Base-by-base conservation (phyloP, 2,888 invertebrate species). In the Macrosoma leucophasiata region DNA sequence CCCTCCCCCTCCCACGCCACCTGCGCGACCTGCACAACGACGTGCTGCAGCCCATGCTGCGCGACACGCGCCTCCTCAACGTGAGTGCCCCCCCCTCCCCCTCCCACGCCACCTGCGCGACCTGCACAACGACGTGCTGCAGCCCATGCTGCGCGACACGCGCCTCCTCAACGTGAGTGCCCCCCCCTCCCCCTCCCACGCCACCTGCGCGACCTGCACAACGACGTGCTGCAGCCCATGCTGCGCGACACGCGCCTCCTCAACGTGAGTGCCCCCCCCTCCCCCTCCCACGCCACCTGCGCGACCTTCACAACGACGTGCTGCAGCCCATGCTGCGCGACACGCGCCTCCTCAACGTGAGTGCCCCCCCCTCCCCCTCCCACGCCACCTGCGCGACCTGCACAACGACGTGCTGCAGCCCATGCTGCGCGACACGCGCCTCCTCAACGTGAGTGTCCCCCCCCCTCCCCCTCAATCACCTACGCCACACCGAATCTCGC, bases 141-240 rank as follows among this genome's bases (percentile, higher is more conserved):
- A 65, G 29, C 90, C 90, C 23, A 90, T 93, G 90, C 77, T 85
- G 19, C 55, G 60, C 13, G 73, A 86, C 52, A 87, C 90, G 28
- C 69, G 76, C 27, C 58, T 72, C 48, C 81, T 91, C 26, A 86
- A 85, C 48, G 86, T 86, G 35, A 71, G 75, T 51, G 12, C 12
- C 6, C 34, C 50, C 8, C 52, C 42, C 19, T 43, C 48, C 18
- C n/a, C n/a, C n/a, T n/a, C n/a, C n/a, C n/a, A n/a, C n/a, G n/a
- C 43, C 53, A 66, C 60, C 75, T 52, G 69, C 67, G 68, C 31
- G 75, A 75, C 38, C 89, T 90, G 63, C 89, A 91, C 50, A 69
- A 65, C 23, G 85, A 86, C 42, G 71, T 89, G 22, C 87, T 92
- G 21, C 62, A 65, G 29, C 90, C 90, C 23, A 90, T 93, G 90